Evolutionary conservation across 37 sponge, comb jelly and placozoan species (phyloP), one percentile per base, ranked within the genome.

Genomic region (Beroe ovata): DNA sequence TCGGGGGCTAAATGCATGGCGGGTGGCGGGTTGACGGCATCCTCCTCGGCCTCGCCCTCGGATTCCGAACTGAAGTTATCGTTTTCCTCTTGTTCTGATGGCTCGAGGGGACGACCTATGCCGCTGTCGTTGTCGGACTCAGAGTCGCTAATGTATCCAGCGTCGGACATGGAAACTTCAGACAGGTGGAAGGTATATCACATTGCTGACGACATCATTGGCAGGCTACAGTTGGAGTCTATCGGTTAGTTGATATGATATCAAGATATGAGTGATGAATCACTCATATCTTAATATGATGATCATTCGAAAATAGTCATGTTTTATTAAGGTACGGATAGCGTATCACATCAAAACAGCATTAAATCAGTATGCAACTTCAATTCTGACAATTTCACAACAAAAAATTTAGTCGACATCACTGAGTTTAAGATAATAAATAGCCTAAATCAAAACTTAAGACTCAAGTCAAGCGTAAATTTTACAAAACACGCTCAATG

Each of bases 51-150:
- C 33, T 77, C 84, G 14, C 36, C 84, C 38, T 77, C 84, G 14
- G 36, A 32, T 26, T 77, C 84, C 1, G 84, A 77, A 77, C 84
- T 77, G 47, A 77, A 77, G 84, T 77, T 77, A 41, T 77, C 84
- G 3, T 77, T 35, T 19, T 77, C 54, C 38, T 77, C 84, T 54
- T 42, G 42, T 20, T 77, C 84, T 2, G 42, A 20, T 4, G 84
- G 84, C 28, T 77, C 84, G 26, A 77, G 8, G 1, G 84, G 84
- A 6, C 84, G 42, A 39, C 84, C 84, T 6, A 77, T 77, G 1
- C 84, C 84, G 41, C 84, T 77, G 28, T 77, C 84, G n/a, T 39
- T 77, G 22, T 77, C 84, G 33, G 36, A 32, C 36, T 77, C 84
- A 40, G 36, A 32, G 84, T 77, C 84, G 21, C 84, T 77, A 25